Base-by-base conservation (phyloP, 2,113 vertebrate species). In the Dasypus novemcinctus region DNA sequence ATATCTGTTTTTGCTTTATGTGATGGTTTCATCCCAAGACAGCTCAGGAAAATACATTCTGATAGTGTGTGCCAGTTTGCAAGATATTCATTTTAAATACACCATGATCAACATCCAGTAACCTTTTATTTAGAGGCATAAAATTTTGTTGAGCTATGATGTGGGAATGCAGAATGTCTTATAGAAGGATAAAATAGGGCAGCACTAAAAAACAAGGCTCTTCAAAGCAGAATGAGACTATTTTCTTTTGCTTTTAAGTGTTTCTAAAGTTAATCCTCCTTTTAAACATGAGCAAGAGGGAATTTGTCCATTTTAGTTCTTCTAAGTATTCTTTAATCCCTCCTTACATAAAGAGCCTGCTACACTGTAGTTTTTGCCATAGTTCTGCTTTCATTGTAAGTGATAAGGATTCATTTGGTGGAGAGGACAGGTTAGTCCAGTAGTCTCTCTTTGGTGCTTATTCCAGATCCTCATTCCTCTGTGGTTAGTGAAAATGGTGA, bases 201-300 rank as follows among this genome's bases (percentile, higher is more conserved):
- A 20, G 17, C 17, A 5, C 41, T 46, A 2, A 21, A 54, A 74
- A 71, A 23, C 13, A 43, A 49, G 12, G 17, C 6, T 63, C 21
- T 84, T 72, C 27, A 36, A 69, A 46, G 68, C 29, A 76, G 38
- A n/a, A 54, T 0, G 8, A 76, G 4, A 8, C 31, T 25, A 2
- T 46, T 38, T 59, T 15, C 11, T 85, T 76, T 64, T 66, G 38
- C 25, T 90, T 57, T 57, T 43, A 68, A 76, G 71, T 94, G 11
- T 49, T 92, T 87, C 41, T 84, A 57, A 95, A 87, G 29, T 90
- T 96, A 76, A 69, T 94, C 69, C 31, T 94, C 69, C 31, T 85
- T 52, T 88, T 76, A 81, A 78, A 2, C 57, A 38, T 80, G 25
- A 85, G 38, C 41, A 80, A 12, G 49, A 91, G 95, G 66, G 64